Evolutionary conservation across 2,797 vertebrate species (phyloP), one percentile per base, ranked within the genome.

Genomic region (Salarias fasciatus): DNA sequence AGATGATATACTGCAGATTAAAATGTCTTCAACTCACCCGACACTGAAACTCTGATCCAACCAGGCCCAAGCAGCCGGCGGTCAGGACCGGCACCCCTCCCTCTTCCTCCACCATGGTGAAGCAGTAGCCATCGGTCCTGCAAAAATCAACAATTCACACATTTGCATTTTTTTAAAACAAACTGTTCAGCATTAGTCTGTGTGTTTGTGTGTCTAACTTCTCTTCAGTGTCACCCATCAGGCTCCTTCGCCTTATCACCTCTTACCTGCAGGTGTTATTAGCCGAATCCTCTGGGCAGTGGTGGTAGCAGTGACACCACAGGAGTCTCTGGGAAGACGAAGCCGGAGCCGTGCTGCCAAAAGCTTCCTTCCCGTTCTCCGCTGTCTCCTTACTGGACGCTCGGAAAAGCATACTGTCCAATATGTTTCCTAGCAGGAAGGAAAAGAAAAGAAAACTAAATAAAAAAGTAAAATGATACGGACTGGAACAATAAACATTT

Each of bases 71-170:
- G 68, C 97, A 99, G n/a, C 97, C 97, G 11, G 96, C 95, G 12
- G 95, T 96, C 53, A 95, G 81, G 44, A 97, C 85, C 18, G 93
- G 92, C 29, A 91, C 90, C 12, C 96, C 97, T 0, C 93, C 94
- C 37, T 98, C 97, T 59, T 98, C 97, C 88, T 98, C 95, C 88
- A 98, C 94, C 92, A 99, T 97, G 2, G 96, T 96, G 85, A 97
- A 99, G 87, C 97, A 99, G 85, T 95, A 96, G 55, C 96, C 96
- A 75, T 98, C 94, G 4, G 96, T 98, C 89, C 96, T 98, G 18
- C 18, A 24, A 24, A 24, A 24, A n/a, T n/a, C n/a, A n/a, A n/a
- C n/a, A 24, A 24, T 18, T 24, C 18, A 24, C 18, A 24, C 18
- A 3, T 24, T 24, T 24, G n/a, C n/a, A n/a, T 24, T 3, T 24